Base-by-base conservation (phyloP, 1,140 invertebrate species). In the Drosophila malerkotliana region DNA sequence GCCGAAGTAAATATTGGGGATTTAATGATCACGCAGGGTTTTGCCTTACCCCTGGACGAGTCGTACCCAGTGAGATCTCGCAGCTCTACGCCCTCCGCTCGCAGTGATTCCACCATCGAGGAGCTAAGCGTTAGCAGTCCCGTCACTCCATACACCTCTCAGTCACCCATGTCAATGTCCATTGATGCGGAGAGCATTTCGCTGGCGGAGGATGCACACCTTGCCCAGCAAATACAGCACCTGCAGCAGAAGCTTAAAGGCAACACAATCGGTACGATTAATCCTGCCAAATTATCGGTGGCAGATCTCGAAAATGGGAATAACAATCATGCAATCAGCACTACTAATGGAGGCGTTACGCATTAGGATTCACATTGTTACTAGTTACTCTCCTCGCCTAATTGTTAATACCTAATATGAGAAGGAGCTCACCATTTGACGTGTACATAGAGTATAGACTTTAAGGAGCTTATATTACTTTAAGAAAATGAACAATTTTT, bases 1-100 rank as follows among this genome's bases (percentile, higher is more conserved):
- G 49, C 45, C 2, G 90, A 91, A 58, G 8, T 91, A 0, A 91
- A 91, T 49, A 90, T 91, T 44, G 90, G 74, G 0, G 81, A 91
- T 54, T 28, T 90, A 15, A 44, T 91, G 56, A 90, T 91, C 21
- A 77, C 77, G 4, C 81, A 91, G 18, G 88, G 90, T 2, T 91
- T 81, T 63, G 90, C 90, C 0, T 14, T 81, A 41, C 90, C 90
- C 0, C 18, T 77, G 21, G 83, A 90, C 44, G 90, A 88, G 59
- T 21, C 67, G 2, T 82, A 83, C 61, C 74, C 85, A 1, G 73
- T 89, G 21, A 57, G 79, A 5, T 91, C 90, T 4, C 85, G 90
- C 7, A 90, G 80, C 8, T 78, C 51, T 24, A 78, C 84, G 14
- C 83, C 84, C 0, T 88, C 84, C 3, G 88, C 52, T 28, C 69